These are phyloP conservation scores for Cyphomyrmex costatus DNA, from an alignment of 1,140 invertebrate species.

Conservation along the genomic window DNA sequence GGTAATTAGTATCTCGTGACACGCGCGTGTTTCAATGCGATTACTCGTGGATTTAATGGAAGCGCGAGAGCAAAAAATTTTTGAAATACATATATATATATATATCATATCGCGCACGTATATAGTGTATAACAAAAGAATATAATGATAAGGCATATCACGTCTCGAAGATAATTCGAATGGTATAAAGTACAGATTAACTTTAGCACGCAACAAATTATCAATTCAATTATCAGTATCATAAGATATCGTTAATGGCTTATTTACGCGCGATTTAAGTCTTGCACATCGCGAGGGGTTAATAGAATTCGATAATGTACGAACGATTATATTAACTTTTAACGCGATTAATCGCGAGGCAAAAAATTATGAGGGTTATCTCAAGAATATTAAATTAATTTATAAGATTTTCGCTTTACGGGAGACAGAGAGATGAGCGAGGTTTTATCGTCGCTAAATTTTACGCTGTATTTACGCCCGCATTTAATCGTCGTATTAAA, in stretches of 20 bases:
- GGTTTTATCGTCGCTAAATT: neutral
- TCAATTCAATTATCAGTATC: conserved; percentile 37
- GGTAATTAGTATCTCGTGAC: conserved; percentile 56
- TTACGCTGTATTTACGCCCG: neutral
- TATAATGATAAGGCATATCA: neutral
- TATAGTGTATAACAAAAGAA: neutral
- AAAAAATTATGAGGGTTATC: neutral
- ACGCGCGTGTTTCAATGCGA: conserved; percentile 38
- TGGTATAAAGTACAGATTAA: conserved; percentile 24
- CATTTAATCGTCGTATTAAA: conserved; percentile 31
- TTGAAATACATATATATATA: neutral
- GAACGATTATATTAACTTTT: neutral
- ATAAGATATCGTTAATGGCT: conserved; percentile 27
- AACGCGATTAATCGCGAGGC: conserved; percentile 8
- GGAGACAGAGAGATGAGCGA: neutral
- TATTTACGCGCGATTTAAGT: conserved; percentile 31
- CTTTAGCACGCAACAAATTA: conserved; percentile 25
- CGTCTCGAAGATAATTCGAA: neutral
- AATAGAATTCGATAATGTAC: conserved; percentile 11
- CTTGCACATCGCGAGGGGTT: neutral
- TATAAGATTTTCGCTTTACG: neutral
- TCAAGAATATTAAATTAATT: neutral
- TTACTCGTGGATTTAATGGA: conserved; percentile 32
- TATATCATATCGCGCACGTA: conserved; percentile 2
- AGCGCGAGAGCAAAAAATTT: neutral